Conservation (phyloP, 1,140 invertebrate species). For the Drosophila pandora region DNA sequence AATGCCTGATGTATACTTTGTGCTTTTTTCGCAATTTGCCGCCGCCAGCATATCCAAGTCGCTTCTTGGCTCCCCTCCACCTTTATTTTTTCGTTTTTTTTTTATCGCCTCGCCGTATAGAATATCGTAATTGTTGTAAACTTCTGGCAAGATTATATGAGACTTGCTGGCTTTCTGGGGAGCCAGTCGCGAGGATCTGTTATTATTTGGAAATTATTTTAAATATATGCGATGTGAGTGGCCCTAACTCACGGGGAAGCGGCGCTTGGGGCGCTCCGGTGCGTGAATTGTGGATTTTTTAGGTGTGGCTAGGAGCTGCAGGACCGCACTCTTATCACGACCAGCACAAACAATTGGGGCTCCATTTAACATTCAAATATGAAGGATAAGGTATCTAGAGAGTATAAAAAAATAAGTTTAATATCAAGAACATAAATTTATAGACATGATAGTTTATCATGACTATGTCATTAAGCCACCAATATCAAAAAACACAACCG, state of each 20-base stretch:
- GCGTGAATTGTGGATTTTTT: constrained; percentile 3
- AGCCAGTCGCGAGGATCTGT: constrained; percentile 31
- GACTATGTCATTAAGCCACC: background rate
- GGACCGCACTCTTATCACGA: constrained; percentile 10
- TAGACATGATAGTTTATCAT: no score
- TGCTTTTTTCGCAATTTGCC: constrained; percentile 38
- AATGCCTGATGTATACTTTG: constrained; percentile 22
- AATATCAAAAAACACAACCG: constrained; percentile 13
- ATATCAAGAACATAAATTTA: background rate
- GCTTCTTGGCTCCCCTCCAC: constrained; percentile 6
- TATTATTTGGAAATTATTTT: constrained; percentile 55
- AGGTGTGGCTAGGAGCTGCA: constrained; percentile 19
- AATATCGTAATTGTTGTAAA: constrained; percentile 53
- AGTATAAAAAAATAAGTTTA: background rate
- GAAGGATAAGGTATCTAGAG: no score
- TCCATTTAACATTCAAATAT: constrained; percentile 4
- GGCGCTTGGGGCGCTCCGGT: constrained; percentile 14
- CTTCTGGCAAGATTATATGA: constrained; percentile 32
- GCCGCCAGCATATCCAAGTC: constrained; percentile 40
- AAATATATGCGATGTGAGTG: constrained; percentile 34
- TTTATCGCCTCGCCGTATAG: constrained; percentile 25
- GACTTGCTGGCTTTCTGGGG: constrained; percentile 7
- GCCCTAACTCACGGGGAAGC: constrained; percentile 26
- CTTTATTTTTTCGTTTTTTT: constrained; percentile 16
- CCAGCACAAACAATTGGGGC: constrained; percentile 3